Base-by-base conservation (phyloP, 2,888 invertebrate species). In the Laothoe populi region DNA sequence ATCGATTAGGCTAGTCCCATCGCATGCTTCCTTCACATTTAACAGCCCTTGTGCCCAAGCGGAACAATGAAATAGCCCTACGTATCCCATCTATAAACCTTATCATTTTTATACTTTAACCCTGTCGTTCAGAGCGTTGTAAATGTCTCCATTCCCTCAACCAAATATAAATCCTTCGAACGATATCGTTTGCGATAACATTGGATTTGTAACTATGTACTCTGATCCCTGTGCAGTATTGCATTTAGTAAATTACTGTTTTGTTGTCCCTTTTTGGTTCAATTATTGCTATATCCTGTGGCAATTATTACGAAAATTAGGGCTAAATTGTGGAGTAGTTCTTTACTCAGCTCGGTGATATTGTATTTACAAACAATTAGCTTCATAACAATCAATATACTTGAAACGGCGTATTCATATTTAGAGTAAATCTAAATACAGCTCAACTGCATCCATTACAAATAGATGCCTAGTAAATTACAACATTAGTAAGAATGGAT, bases 41-140 rank as follows among this genome's bases (percentile, higher is more conserved):
- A 73, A 74, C 77, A 69, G 72, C 74, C 75, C 78, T 76, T 72
- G 66, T 72, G 66, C 66, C 66, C 64, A 58, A 65, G 67, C 62
- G 75, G 74, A 79, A 75, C 79, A 78, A 73, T 78, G 77, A 76
- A 86, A 83, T 82, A 73, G 74, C 78, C 75, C 78, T 77, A 74
- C 78, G 76, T 75, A 75, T 76, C 72, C 77, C 84, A 82, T 83
- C 83, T 82, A 64, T 82, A 79, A 82, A 70, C 78, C 87, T 91
- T 92, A 92, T 92, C 91, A 87, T 88, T 84, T 88, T 90, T 89
- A 86, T 90, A 78, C 79, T 73, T 79, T 77, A 81, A 80, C 81
- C 78, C 80, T 75, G 79, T 80, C 74, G 81, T 80, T 78, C 69
- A 73, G 76, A 77, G 73, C 73, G 73, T 72, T 78, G 83, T 53